Evolutionary conservation across 2,113 vertebrate species (phyloP).

Genomic region (Entomyzon cyanotis): DNA sequence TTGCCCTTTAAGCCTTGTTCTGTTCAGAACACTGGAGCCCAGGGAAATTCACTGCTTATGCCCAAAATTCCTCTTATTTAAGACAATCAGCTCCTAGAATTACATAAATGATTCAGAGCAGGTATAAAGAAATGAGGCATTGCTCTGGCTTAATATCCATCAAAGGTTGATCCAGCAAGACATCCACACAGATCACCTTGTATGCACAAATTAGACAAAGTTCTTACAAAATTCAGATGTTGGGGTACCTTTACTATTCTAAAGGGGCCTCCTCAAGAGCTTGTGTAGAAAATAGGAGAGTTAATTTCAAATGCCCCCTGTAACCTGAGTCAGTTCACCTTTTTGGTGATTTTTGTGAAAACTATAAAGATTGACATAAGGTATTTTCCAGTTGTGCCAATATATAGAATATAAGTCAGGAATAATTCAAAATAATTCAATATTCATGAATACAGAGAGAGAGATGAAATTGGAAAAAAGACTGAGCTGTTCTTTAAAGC

Average conservation of each 20-base stretch:
- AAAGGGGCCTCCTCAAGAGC: background rate
- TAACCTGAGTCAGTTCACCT: fast-evolving
- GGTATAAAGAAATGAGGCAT: background rate
- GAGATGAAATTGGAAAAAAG: background rate
- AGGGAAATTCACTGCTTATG: background rate
- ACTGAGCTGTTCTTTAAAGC: background rate
- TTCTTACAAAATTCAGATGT: background rate
- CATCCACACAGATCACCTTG: background rate
- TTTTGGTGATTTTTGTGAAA: background rate
- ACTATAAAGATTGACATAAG: background rate
- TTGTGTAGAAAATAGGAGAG: background rate
- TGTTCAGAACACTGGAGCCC: background rate
- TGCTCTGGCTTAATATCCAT: background rate
- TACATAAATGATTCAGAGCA: background rate
- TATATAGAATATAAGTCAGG: background rate
- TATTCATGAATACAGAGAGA: background rate
- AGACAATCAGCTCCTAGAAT: background rate
- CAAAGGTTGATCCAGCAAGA: background rate
- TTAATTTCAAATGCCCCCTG: background rate
- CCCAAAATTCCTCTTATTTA: background rate
- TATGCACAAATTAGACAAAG: background rate
- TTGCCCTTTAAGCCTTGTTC: background rate
- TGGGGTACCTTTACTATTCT: background rate
- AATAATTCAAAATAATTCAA: background rate
- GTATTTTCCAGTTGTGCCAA: background rate